These are phyloP conservation scores for Tetraneura akinire DNA, from an alignment of 1,140 invertebrate genomes.

Conservation along the genomic window DNA sequence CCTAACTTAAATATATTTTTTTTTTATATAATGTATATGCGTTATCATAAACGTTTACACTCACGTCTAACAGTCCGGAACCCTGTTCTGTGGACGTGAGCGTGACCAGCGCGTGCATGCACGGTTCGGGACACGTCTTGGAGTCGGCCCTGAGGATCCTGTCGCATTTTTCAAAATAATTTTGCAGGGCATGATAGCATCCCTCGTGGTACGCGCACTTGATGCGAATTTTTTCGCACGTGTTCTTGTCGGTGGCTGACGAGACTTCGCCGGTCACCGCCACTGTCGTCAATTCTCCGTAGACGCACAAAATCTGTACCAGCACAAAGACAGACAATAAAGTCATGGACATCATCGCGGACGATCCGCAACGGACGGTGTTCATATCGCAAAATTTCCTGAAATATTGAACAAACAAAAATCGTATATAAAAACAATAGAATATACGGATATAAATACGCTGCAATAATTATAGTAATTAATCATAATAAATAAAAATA, in stretches of 20 bases:
- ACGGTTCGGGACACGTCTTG: conserved; percentile 68
- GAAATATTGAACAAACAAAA: not conserved
- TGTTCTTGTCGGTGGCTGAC: not conserved
- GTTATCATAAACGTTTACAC: conserved; percentile 53
- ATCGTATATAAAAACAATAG: too few species aligned
- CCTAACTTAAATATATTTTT: not conserved
- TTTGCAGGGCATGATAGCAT: conserved; percentile 71
- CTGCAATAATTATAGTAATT: too few species aligned
- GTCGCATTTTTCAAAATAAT: conserved; percentile 68
- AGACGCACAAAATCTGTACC: not conserved
- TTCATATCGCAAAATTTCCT: not conserved
- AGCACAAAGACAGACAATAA: not conserved
- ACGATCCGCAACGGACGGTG: not conserved
- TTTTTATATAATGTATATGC: not conserved
- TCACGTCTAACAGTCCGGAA: conserved; percentile 71
- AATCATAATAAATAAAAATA: too few species aligned
- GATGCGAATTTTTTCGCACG: conserved; percentile 69
- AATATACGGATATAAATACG: too few species aligned
- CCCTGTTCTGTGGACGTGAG: conserved; percentile 77
- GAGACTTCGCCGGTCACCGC: not conserved
- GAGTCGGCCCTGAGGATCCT: conserved; percentile 56
- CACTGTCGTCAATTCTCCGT: not conserved
- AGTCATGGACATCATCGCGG: not conserved
- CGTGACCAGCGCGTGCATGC: conserved; percentile 74
- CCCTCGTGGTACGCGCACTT: conserved; percentile 73